A percentile compares a stretch with the other conserved stretches of the same genome.
phyloP scores from a whole-genome alignment of 2,113 vertebrate species.

The Varanus salvator region DNA sequence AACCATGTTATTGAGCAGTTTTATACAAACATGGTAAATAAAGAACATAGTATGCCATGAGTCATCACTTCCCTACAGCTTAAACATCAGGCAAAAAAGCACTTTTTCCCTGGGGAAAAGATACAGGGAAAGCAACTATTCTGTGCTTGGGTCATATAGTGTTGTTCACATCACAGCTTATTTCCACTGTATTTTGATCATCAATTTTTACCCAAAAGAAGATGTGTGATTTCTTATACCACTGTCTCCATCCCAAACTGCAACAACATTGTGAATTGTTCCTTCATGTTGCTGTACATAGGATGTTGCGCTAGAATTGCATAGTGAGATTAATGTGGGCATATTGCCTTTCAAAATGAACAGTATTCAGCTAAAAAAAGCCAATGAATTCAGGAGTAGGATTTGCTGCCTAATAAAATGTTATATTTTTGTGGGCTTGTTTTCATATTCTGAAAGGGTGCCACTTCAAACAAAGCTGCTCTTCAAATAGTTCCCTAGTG shows the following conservation, averaged over 20 bases:
- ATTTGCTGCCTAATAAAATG: neutral
- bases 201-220: neutral
- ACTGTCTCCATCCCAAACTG: neutral
- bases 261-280: neutral
- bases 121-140: neutral
- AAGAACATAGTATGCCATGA: neutral
- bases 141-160: neutral
- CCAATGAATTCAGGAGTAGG: neutral
- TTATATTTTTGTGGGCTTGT: neutral
- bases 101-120: neutral
- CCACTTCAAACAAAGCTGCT: constrained; percentile 22
- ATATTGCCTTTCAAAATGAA: neutral
- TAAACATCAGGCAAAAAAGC: neutral
- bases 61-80: neutral
- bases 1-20: neutral
- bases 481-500: neutral
- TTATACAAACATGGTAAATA: neutral
- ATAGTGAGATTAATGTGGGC: neutral
- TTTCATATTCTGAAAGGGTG: neutral
- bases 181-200: neutral
- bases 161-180: neutral
- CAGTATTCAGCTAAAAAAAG: neutral
- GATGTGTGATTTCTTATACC: neutral
- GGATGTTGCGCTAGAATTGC: neutral
- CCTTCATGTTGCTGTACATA: too few relatives aligned